A percentile compares a stretch with the other conserved stretches of the same genome.
Evolutionary conservation across 2,888 invertebrate species (phyloP).

Genomic region (Heliothis peltigera): DNA sequence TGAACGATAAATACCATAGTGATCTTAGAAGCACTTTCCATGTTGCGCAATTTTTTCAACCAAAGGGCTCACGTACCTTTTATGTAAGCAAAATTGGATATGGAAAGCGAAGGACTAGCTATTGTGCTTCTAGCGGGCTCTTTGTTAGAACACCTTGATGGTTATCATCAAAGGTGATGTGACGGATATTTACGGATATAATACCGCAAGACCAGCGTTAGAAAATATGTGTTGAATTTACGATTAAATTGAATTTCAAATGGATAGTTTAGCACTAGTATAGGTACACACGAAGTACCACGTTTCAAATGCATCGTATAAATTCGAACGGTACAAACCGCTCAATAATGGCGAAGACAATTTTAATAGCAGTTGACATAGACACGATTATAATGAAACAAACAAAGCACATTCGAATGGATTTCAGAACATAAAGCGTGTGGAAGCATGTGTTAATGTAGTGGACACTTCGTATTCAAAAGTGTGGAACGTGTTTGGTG

Average conservation of each 20-base stretch:
- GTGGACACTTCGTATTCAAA: constrained; percentile 50
- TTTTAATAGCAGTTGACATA: constrained; percentile 41
- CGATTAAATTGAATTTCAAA: constrained; percentile 29
- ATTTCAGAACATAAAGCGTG: constrained; percentile 24
- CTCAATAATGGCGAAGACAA: constrained; percentile 37
- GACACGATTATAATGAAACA: constrained; percentile 47
- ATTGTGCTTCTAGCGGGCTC: constrained; percentile 41
- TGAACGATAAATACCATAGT: constrained; percentile 46
- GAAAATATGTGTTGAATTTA: constrained; percentile 18
- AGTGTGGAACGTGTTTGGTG: constrained; percentile 37
- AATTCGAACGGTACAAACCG: constrained; percentile 31
- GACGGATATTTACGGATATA: constrained; percentile 8
- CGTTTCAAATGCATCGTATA: constrained; percentile 26
- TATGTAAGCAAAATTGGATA: constrained; percentile 50
- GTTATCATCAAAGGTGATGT: constrained; percentile 25
- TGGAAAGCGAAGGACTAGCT: constrained; percentile 46
- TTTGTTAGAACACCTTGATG: constrained; percentile 36
- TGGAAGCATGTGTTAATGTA: constrained; percentile 40
- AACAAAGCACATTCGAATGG: constrained; percentile 44
- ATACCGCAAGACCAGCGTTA: not conserved
- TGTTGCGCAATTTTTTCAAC: constrained; percentile 60
- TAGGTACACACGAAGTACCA: constrained; percentile 26
- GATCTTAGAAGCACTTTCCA: constrained; percentile 59
- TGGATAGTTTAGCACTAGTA: constrained; percentile 5
- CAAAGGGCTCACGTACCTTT: constrained; percentile 50